Base-by-base conservation (phyloP, 2,113 vertebrate genomes). In the Entosphenus tridentatus region DNA sequence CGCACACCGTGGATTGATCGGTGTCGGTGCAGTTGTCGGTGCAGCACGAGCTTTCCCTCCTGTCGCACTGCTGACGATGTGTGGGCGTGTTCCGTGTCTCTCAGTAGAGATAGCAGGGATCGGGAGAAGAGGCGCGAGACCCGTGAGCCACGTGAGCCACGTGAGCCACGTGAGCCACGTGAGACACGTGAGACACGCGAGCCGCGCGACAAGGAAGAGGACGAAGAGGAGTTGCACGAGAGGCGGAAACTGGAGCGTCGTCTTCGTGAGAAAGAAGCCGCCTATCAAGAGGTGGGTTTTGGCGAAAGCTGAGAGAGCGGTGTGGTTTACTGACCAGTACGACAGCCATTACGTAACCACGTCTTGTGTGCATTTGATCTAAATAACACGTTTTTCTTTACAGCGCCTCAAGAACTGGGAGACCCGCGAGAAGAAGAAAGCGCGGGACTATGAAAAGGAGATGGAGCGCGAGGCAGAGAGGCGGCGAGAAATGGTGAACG, bases 331-430 rank as follows among this genome's bases (percentile, higher is more conserved):
- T 65, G 59, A 65, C 17, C 14, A n/a, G 59, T 65, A n/a, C 14
- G 17, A 6, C 14, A 65, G 14, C 17, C 17, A 8, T 65, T 65
- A n/a, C 17, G 14, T 65, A n/a, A 17, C 17, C 11, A 57, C 55
- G 10, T 39, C 55, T 56, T 68, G 67, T 68, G 2, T 68, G 2
- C 18, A 68, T 21, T 10, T 14, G 16, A 10, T 13, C 16, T 70
- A 17, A 18, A 57, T 56, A 14, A 11, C n/a, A 70, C 56, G 12
- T 7, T 69, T 11, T 70, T 67, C 67, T 56, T 75, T 75, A 72
- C 72, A 93, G 89, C 89, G 92, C 70, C 81, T 97, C 74, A 98
- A 98, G 79, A 96, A 95, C 80, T 98, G 93, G 93, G 92, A 98
- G 80, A 86, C 95, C 70, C 80, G 92, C 77, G 92, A 98, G 79